Base-by-base conservation (phyloP, 2,113 vertebrate genomes). In the Himantopus leucocephalus region DNA sequence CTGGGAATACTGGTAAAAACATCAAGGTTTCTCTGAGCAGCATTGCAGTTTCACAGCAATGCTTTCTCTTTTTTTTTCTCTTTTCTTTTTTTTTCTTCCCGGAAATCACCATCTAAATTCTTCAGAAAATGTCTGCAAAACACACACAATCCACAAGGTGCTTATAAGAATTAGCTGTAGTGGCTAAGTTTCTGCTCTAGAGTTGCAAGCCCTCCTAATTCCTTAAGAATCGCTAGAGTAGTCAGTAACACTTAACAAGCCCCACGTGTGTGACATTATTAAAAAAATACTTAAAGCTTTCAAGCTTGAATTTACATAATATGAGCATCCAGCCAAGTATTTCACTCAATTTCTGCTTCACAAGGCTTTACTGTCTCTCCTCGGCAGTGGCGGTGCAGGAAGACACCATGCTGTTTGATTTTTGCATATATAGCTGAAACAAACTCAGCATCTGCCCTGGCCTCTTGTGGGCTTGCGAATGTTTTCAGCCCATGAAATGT, bases 1-100 rank as follows among this genome's bases (percentile, higher is more conserved):
- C 85, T 73, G 88, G 39, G 94, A 77, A 89, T 52, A 45, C 92
- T 94, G 68, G 55, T 83, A 80, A 96, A 96, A 94, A 39, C 85
- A 84, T 73, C 90, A 82, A 59, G 93, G 47, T 66, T 90, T 68
- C 72, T 79, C 71, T 73, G 63, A 88, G 83, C 63, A 75, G 39
- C 9, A 7, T 7, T 83, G 58, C 63, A 92, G 66, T 77, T 85
- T 27, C 86, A 60, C 30, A 70, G 92, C 56, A 43, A 68, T 23
- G 21, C 3, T 32, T 15, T 22, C 29, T 66, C 29, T 43, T 19
- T 63, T 8, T 13, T 14, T 26, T 22, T 62, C 9, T 32, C 19
- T 26, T 37, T 2, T 35, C n/a, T 22, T 16, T 12, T 29, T 27
- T 23, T 48, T 37, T 52, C 10, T 21, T 30, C 3, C 34, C 73